Evolutionary conservation across 2,797 vertebrate species (phyloP).

Genomic region (Gobionotothen gibberifrons): DNA sequence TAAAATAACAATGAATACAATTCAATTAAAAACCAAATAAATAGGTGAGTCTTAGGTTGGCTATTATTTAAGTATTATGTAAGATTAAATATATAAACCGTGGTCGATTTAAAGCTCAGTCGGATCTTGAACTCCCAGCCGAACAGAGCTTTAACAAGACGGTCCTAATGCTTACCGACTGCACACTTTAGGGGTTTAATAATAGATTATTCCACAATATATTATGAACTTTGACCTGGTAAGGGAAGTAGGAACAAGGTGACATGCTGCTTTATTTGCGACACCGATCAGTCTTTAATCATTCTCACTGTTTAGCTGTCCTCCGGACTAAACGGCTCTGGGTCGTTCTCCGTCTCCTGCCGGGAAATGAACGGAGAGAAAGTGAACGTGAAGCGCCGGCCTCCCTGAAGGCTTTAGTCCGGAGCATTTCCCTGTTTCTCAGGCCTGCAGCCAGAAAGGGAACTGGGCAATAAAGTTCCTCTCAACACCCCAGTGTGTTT

Average conservation of each 20-base stretch:
- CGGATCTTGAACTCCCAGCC: too few relatives aligned
- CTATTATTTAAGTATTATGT: too few relatives aligned
- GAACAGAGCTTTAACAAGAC: too few relatives aligned
- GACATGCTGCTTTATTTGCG: not conserved
- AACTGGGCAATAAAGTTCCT: not conserved
- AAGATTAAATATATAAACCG: too few relatives aligned
- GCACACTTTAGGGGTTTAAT: not conserved
- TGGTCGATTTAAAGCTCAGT: too few relatives aligned
- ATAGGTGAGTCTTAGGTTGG: too few relatives aligned
- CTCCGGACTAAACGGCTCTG: not conserved
- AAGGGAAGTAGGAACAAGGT: not conserved
- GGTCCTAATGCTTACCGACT: not conserved
- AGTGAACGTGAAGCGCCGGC: not conserved
- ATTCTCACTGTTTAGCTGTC: not conserved
- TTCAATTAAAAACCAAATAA: too few relatives aligned
- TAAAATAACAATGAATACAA: too few relatives aligned
- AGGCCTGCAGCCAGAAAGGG: not conserved
- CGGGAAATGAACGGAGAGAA: not conserved
- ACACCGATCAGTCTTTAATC: not conserved
- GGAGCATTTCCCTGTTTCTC: not conserved
- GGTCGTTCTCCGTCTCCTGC: conserved; percentile 3
- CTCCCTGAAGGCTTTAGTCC: not conserved
- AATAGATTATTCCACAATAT: not conserved
- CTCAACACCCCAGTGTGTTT: conserved; percentile 12
- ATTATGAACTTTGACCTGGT: not conserved